Evolutionary conservation across 2,888 invertebrate genomes (phyloP).

Genomic region (Drosophila testacea): DNA sequence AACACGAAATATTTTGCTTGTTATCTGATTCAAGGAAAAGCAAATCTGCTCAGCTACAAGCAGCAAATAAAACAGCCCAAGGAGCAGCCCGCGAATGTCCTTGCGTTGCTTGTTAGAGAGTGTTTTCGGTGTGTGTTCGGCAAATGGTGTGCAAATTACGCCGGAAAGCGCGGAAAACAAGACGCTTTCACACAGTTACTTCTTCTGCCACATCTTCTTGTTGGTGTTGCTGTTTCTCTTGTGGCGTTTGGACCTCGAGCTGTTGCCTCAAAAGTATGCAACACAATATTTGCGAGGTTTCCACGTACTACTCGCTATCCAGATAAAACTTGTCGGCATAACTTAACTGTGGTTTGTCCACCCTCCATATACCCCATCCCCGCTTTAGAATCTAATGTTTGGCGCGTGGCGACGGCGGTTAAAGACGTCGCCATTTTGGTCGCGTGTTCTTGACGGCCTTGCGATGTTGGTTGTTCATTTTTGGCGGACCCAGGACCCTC

Average conservation of each 20-base stretch:
- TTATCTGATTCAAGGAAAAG: conserved; percentile 49
- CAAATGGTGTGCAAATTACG: conserved; percentile 77
- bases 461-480: conserved; percentile 29
- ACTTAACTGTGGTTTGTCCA: conserved; percentile 55
- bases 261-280: conserved; percentile 42
- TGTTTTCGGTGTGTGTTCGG: conserved; percentile 40
- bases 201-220: conserved; percentile 14
- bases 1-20: conserved; percentile 36
- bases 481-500: background rate
- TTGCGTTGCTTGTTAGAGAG: conserved; percentile 33
- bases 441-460: conserved; percentile 62
- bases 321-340: conserved; percentile 69
- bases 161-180: conserved; percentile 58
- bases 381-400: conserved; percentile 37
- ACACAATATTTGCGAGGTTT: conserved; percentile 38
- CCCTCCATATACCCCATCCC: background rate
- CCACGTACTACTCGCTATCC: conserved; percentile 43
- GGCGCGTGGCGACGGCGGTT: conserved; percentile 65
- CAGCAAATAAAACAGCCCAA: conserved; percentile 35
- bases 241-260: background rate
- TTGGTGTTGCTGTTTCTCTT: conserved; percentile 8
- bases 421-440: conserved; percentile 64
- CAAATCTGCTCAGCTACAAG: conserved; percentile 41
- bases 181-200: conserved; percentile 17
- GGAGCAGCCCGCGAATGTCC: conserved; percentile 46